Evolutionary conservation across 2,797 vertebrate species (phyloP).

Genomic region (Tokudaia tokunoshimensis): DNA sequence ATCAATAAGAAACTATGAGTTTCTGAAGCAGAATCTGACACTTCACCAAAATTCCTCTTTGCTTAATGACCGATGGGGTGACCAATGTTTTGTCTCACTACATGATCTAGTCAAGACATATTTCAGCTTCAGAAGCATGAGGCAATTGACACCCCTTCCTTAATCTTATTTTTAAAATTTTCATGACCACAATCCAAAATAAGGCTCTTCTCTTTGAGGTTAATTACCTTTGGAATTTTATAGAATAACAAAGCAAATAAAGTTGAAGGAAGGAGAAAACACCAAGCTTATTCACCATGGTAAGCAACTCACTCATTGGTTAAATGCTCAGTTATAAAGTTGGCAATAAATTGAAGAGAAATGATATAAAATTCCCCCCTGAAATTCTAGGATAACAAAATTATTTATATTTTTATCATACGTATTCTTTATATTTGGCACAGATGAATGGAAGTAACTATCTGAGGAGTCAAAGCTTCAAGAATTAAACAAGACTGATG

Average conservation of each 20-base stretch:
- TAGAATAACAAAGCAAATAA: neutral
- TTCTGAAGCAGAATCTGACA: neutral
- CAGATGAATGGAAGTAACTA: neutral
- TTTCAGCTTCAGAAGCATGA: neutral
- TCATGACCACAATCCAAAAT: neutral
- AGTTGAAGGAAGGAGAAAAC: neutral
- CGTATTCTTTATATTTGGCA: neutral
- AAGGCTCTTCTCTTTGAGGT: neutral
- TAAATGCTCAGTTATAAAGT: slow-evolving; percentile 26
- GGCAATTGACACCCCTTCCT: neutral
- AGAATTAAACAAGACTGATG: slow-evolving; percentile 16
- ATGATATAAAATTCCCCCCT: neutral
- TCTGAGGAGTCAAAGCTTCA: neutral
- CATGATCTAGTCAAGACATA: too few relatives aligned
- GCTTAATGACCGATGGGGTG: neutral
- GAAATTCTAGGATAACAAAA: neutral
- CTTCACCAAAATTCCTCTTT: neutral
- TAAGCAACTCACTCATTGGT: neutral
- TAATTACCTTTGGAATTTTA: neutral
- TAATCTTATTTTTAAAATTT: neutral
- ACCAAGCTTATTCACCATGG: neutral
- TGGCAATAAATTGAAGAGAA: neutral
- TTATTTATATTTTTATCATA: neutral
- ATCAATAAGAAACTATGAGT: neutral
- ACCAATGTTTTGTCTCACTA: neutral